These are phyloP conservation scores for Boleophthalmus pectinirostris DNA, from an alignment of 2,113 vertebrate genomes.

Conservation along the genomic window DNA sequence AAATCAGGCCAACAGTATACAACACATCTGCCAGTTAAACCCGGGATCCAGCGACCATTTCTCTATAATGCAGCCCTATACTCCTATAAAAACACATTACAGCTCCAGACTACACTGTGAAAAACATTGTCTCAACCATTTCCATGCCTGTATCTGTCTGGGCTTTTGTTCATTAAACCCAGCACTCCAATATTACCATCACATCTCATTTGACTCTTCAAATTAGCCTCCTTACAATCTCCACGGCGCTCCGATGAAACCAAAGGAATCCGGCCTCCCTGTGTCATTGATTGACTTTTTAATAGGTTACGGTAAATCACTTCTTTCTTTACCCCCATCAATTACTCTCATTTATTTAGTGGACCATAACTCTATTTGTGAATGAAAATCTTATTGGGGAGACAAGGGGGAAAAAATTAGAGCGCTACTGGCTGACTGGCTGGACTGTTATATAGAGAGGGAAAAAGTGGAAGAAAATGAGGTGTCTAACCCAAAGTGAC, in stretches of 20 bases:
- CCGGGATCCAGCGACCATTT: background rate
- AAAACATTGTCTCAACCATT: background rate
- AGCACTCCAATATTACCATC: slow-evolving; percentile 30
- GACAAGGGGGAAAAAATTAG: slow-evolving; percentile 93
- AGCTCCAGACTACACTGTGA: background rate
- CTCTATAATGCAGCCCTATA: background rate
- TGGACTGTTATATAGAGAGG: slow-evolving; percentile 58
- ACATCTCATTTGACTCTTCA: slow-evolving; percentile 51
- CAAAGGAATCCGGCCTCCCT: slow-evolving; percentile 61
- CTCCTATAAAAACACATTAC: background rate
- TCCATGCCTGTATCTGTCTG: background rate
- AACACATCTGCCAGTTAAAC: background rate
- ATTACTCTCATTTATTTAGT: slow-evolving; percentile 98
- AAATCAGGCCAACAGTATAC: too few relatives aligned
- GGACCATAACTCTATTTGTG: slow-evolving; percentile 99
- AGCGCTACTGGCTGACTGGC: slow-evolving; percentile 85
- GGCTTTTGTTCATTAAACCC: slow-evolving; percentile 7
- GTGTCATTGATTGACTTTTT: slow-evolving; percentile 88
- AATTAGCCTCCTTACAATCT: slow-evolving; percentile 42
- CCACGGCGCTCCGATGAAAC: slow-evolving; percentile 44
- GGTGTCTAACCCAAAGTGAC: slow-evolving; percentile 99
- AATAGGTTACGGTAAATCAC: slow-evolving; percentile 88
- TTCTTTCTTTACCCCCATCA: slow-evolving; percentile 82
- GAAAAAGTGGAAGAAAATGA: slow-evolving; percentile 94
- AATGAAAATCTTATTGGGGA: slow-evolving; percentile 99